Base-by-base conservation (phyloP, 2,113 vertebrate species). In the Cyanoramphus novaezelandiae region DNA sequence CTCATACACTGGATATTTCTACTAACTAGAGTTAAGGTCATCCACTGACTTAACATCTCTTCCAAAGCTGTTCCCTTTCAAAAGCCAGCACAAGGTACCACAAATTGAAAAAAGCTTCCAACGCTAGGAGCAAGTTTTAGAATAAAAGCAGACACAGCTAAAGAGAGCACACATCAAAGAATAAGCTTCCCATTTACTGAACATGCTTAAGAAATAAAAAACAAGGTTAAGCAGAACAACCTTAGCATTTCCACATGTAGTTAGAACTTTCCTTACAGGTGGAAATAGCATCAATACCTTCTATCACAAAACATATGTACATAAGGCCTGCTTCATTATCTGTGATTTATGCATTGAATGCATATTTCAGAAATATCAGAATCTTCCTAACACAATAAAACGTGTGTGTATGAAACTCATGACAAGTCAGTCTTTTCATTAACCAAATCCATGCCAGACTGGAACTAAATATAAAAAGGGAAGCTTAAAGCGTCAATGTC, bases 311-410 rank as follows among this genome's bases (percentile, higher is more conserved):
- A 65, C 88, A 82, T 59, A 59, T 46, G 91, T 96, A 41, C 65
- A 11, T 69, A 93, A 94, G 41, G 88, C 84, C 92, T 65, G 90
- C 93, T 97, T 97, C 23, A 24, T 96, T 95, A 97, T 97, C 97
- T 97, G 93, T 98, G 92, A 97, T 98, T 98, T 99, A 99, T 99
- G 99, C 99, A 99, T 98, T 79, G 97, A 92, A 97, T 98, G 98
- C 99, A 99, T 98, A 98, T 88, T 98, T 96, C 93, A 97, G 96
- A 97, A 97, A 97, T 96, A 96, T 91, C 96, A 97, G 94, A 96
- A 92, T 93, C 93, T 95, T 97, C 78, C 68, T 86, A 94, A 92
- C 97, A 98, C 97, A 97, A 62, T 83, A 93, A 93, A 92, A 96
- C 28, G 39, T 33, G 90, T 94, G 97, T 74, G 88, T 86, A 94